Percentiles rank a stretch among this genome's conserved stretches.
Conservation (phyloP, 2,888 invertebrate genomes). For the Spilosoma lubricipeda region DNA sequence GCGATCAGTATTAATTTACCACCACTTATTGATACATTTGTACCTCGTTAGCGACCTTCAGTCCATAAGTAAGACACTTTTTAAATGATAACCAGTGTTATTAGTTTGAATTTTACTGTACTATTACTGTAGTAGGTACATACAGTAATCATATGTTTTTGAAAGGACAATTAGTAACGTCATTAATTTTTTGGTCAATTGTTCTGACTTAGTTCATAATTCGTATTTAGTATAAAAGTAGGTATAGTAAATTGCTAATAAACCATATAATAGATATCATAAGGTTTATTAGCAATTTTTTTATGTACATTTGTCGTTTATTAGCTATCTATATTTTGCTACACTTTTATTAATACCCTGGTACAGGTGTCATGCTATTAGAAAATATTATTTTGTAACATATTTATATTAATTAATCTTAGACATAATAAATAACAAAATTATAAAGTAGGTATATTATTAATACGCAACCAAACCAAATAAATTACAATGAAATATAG, state of each 20-base stretch:
- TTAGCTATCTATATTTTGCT: neutral
- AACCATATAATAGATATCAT: no score
- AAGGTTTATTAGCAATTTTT: neutral
- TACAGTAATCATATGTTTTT: no score
- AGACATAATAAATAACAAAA: neutral
- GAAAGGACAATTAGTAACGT: neutral
- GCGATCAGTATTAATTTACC: constrained; percentile 3
- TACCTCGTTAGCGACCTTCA: neutral
- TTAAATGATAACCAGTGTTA: no score
- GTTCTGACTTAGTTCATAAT: no score
- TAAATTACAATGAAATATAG: no score
- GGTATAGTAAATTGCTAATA: no score
- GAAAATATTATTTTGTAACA: neutral
- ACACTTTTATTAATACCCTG: neutral
- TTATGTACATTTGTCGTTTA: neutral
- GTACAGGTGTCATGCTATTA: neutral
- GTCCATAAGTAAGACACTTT: neutral
- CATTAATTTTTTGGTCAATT: no score
- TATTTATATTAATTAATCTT: neutral
- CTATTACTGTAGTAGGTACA: no score
- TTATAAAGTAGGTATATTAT: no score
- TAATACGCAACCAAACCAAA: no score
- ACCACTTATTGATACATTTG: neutral
- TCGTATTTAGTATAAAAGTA: no score
- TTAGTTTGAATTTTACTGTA: no score